Evolutionary conservation across 2,113 vertebrate genomes (phyloP).

Genomic region (Ceyx margarethae): DNA sequence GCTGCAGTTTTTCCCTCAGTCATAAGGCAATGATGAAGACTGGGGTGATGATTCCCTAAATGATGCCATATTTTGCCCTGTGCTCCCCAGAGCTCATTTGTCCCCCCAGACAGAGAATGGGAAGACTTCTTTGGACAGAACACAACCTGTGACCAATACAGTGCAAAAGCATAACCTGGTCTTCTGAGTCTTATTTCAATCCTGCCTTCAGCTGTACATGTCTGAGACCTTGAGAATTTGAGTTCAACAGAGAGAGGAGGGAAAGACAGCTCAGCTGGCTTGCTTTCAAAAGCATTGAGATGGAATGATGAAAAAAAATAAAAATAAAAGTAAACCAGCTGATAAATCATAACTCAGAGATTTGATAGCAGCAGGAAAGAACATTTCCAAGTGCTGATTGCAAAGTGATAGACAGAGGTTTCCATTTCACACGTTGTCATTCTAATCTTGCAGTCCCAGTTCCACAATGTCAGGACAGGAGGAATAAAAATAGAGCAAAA

Average conservation of each 20-base stretch:
- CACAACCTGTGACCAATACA: accelerated
- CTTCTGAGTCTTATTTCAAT: neutral
- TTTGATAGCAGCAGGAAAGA: neutral
- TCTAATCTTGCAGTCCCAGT: neutral
- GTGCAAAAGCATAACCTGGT: neutral
- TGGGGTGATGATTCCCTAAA: neutral
- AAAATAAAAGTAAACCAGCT: constrained; percentile 5
- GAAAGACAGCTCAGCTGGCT: neutral
- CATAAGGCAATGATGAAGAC: neutral
- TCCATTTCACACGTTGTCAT: constrained; percentile 21
- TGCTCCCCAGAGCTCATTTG: neutral
- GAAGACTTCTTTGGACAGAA: accelerated
- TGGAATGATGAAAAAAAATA: neutral
- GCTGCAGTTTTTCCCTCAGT: neutral
- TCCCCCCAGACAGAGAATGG: neutral
- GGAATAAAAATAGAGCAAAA: neutral
- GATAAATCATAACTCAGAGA: neutral
- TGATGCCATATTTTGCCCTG: neutral
- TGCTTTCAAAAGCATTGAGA: neutral
- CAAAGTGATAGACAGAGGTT: constrained; percentile 3
- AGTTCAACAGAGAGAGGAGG: neutral
- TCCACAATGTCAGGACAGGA: neutral
- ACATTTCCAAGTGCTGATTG: neutral
- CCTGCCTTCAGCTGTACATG: accelerated
- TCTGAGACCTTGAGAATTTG: neutral